These are phyloP conservation scores for Zaprionus capensis DNA, from an alignment of 1,140 invertebrate genomes.

Conservation along the genomic window DNA sequence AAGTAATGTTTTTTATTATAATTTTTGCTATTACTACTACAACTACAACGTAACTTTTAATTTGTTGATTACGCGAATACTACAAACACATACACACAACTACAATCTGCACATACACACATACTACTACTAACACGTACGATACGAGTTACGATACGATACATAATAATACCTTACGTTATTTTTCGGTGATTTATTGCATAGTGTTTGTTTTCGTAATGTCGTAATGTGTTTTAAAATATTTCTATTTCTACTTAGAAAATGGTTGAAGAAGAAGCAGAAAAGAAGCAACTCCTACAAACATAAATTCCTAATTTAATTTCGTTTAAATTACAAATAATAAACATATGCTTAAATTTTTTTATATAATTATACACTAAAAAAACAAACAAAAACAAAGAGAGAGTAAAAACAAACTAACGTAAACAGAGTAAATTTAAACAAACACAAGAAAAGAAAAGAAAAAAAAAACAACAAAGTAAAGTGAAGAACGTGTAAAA, in stretches of 20 bases:
- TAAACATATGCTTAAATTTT: conserved; percentile 75
- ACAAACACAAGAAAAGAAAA: conserved; percentile 28
- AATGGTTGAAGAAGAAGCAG: background rate
- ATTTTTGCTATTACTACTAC: conserved; percentile 64
- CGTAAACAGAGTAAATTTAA: conserved; percentile 42
- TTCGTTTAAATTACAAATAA: conserved; percentile 79
- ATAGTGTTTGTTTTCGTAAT: conserved; percentile 65
- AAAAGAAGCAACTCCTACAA: conserved; percentile 67
- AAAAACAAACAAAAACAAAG: conserved; percentile 58
- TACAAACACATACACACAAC: conserved; percentile 40
- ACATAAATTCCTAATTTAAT: conserved; percentile 81
- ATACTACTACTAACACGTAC: conserved; percentile 57
- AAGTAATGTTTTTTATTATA: conserved; percentile 56
- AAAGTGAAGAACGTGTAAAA: conserved; percentile 75
- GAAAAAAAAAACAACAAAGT: conserved; percentile 64
- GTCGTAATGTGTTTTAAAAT: conserved; percentile 67
- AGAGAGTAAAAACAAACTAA: conserved; percentile 57
- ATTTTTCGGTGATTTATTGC: conserved; percentile 82
- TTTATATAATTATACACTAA: conserved; percentile 76
- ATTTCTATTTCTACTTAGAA: conserved; percentile 48
- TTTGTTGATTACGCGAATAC: conserved; percentile 65
- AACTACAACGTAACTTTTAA: conserved; percentile 75
- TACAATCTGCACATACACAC: conserved; percentile 61
- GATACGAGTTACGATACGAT: conserved; percentile 36
- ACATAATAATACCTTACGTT: conserved; percentile 72